Percentiles rank a stretch among this genome's conserved stretches.
These are phyloP conservation scores for Corbicula japonica DNA, from an alignment of 2,888 invertebrate species.

Conservation along the genomic window DNA sequence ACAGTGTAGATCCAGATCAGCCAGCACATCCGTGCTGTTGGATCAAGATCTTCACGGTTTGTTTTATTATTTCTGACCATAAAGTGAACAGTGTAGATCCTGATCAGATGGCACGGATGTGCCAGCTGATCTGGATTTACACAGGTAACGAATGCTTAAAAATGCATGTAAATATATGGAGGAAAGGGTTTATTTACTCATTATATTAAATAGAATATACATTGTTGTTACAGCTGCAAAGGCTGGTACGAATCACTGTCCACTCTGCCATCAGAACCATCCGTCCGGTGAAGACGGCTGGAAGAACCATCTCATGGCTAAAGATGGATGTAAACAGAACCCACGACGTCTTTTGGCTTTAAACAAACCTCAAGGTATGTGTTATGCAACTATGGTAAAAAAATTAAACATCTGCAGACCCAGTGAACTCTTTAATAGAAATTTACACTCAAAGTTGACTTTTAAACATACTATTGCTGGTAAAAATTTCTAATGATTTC, in stretches of 20 bases:
- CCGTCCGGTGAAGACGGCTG: conserved; percentile 92
- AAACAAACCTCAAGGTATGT: conserved; percentile 75
- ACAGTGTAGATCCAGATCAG: too few relatives aligned
- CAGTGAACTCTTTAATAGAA: neutral
- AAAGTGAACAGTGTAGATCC: neutral
- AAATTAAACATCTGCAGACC: neutral
- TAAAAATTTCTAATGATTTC: too few relatives aligned
- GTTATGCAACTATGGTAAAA: neutral
- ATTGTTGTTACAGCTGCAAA: conserved; percentile 81
- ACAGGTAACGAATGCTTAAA: too few relatives aligned
- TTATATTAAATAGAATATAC: too few relatives aligned
- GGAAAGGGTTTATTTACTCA: too few relatives aligned
- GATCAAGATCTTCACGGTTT: too few relatives aligned
- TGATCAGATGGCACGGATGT: neutral
- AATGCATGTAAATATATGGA: too few relatives aligned
- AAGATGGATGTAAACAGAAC: conserved; percentile 85
- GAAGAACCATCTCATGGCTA: conserved; percentile 87
- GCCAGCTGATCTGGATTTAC: neutral
- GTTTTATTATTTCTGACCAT: too few relatives aligned
- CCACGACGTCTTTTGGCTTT: conserved; percentile 81
- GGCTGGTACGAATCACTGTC: conserved; percentile 90
- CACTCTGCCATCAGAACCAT: conserved; percentile 94
- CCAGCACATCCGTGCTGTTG: too few relatives aligned
- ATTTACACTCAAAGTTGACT: too few relatives aligned
- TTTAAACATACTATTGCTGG: too few relatives aligned